A percentile compares a stretch with the other conserved stretches of the same genome.
Conservation (phyloP, 2,888 invertebrate species). For the Thelaira solivaga region DNA sequence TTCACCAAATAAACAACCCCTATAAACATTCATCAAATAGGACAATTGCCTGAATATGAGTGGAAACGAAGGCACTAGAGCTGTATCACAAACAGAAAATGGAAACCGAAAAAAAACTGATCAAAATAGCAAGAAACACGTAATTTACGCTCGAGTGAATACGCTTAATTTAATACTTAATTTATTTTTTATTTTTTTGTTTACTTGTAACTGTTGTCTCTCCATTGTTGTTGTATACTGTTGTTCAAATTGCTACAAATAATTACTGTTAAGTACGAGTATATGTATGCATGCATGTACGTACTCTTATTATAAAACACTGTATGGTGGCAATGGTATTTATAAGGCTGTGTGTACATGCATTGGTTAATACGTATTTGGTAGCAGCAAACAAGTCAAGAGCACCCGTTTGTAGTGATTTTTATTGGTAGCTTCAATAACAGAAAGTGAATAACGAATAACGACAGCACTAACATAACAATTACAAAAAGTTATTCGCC, state of each 20-base stretch:
- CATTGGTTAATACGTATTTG: not conserved
- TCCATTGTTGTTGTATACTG: not conserved
- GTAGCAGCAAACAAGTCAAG: not conserved
- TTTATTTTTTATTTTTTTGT: slow-evolving; percentile 10
- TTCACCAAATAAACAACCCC: not conserved
- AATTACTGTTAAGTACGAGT: not conserved
- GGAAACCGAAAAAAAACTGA: not conserved
- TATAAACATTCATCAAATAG: not conserved
- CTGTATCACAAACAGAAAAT: not conserved
- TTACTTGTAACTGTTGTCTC: slow-evolving; percentile 3
- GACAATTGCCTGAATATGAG: not conserved
- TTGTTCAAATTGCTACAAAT: slow-evolving; percentile 5
- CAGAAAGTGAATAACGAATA: not conserved
- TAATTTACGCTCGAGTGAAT: slow-evolving; percentile 59
- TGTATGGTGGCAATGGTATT: not conserved
- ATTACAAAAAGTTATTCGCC: not conserved
- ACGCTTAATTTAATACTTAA: slow-evolving; percentile 52
- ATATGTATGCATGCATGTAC: not conserved
- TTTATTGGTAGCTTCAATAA: not conserved
- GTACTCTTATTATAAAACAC: too few species aligned
- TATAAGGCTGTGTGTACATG: not conserved
- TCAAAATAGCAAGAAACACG: slow-evolving; percentile 44
- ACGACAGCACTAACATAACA: not conserved
- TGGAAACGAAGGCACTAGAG: not conserved
- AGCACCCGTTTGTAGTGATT: not conserved